Evolutionary conservation across 2,113 vertebrate genomes (phyloP).

Genomic region (Passer montanus): DNA sequence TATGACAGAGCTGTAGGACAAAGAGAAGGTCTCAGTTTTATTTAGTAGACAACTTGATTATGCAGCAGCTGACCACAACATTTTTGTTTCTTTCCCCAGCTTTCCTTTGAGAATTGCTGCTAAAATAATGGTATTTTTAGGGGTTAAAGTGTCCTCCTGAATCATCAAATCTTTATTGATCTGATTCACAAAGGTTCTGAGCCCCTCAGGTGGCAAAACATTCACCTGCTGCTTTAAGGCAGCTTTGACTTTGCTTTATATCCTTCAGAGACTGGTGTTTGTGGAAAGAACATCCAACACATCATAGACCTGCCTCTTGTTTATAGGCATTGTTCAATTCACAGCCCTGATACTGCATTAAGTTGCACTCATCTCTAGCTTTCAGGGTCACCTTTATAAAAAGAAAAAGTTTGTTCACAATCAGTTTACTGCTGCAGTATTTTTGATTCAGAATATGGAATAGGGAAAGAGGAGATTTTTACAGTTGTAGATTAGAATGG

Average conservation of each 20-base stretch:
- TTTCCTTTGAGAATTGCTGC: neutral
- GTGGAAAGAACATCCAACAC: neutral
- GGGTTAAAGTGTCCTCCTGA: neutral
- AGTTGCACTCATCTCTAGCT: neutral
- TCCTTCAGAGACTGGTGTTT: neutral
- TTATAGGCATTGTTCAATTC: neutral
- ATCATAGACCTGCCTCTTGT: neutral
- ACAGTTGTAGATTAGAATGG: neutral
- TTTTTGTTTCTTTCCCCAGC: neutral
- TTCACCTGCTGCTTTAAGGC: slow-evolving; percentile 12
- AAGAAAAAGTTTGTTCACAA: neutral
- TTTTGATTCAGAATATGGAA: neutral
- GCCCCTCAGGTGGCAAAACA: neutral
- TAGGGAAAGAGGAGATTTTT: neutral
- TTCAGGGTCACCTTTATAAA: neutral
- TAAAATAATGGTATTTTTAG: slow-evolving; percentile 28
- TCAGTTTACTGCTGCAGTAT: neutral
- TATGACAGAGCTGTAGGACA: slow-evolving; percentile 17
- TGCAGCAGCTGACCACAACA: neutral
- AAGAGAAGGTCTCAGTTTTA: slow-evolving; percentile 36
- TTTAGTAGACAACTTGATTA: slow-evolving; percentile 47
- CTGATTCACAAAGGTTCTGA: neutral
- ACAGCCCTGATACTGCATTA: neutral
- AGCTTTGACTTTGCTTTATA: slow-evolving; percentile 1
- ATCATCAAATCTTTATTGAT: neutral